phyloP scores from a whole-genome alignment of 2,888 invertebrate species.

The Lordiphosa andalusiaca region DNA sequence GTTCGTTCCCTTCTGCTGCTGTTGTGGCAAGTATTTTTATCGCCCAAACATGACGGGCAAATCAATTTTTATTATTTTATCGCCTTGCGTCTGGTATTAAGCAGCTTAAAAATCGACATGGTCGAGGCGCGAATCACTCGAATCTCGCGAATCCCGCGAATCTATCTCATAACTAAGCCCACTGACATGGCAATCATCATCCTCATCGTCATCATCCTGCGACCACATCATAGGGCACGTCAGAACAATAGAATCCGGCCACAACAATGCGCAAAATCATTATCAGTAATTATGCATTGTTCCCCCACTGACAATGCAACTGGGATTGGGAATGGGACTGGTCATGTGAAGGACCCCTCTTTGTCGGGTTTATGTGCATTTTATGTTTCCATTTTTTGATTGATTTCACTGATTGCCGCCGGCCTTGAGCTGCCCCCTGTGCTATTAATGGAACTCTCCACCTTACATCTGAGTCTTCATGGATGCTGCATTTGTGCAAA shows the following conservation, averaged over 20 bases:
- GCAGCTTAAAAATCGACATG: constrained; percentile 20
- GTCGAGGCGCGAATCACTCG: constrained; percentile 3
- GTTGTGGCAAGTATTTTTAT: constrained; percentile 61
- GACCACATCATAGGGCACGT: constrained; percentile 15
- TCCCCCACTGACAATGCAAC: constrained; percentile 30
- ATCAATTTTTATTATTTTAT: constrained; percentile 74
- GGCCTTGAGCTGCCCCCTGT: constrained; percentile 57
- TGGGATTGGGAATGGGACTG: constrained; percentile 15
- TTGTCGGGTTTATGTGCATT: constrained; percentile 26
- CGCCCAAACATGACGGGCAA: constrained; percentile 58
- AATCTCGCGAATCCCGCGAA: constrained; percentile 25
- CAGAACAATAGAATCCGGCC: constrained; percentile 58
- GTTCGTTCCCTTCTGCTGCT: constrained; percentile 2
- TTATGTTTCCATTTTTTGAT: constrained; percentile 43
- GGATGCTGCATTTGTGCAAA: constrained; percentile 11
- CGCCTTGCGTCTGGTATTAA: constrained; percentile 45
- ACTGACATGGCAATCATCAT: constrained; percentile 43
- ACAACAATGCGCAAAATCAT: constrained; percentile 68
- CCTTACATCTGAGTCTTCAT: constrained; percentile 8
- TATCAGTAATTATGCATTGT: constrained; percentile 74
- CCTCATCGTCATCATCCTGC: constrained; percentile 28
- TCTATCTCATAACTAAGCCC: constrained; percentile 53
- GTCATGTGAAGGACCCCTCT: constrained; percentile 13
- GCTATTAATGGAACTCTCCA: constrained; percentile 23
- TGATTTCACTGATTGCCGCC: constrained; percentile 62